These are phyloP conservation scores for Caenorhabditis plicata DNA, from an alignment of 2,888 invertebrate species.

Conservation along the genomic window DNA sequence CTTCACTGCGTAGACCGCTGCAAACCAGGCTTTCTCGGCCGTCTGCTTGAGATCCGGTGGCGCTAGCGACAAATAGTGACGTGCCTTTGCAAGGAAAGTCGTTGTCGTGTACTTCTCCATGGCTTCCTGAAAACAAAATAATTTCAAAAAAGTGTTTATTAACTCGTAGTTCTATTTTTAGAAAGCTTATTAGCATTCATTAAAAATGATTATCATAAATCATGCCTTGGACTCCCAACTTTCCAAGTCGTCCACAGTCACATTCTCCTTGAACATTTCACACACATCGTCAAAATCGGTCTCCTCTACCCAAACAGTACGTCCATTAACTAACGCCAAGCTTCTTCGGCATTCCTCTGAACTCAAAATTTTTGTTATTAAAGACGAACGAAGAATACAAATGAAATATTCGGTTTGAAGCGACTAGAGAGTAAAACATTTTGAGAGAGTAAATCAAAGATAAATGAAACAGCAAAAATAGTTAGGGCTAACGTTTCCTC, in stretches of 20 bases:
- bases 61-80: slow-evolving; percentile 11
- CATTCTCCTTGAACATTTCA: slow-evolving; percentile 10
- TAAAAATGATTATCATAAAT: slow-evolving; percentile 23
- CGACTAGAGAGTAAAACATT: no score
- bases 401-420: no score
- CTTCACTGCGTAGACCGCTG: slow-evolving; percentile 21
- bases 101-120: slow-evolving; percentile 18
- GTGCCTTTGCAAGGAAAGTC: slow-evolving; percentile 17
- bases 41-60: slow-evolving; percentile 19
- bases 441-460: no score
- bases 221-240: slow-evolving; percentile 15
- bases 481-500: no score
- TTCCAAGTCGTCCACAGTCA: slow-evolving; percentile 7
- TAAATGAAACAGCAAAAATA: no score
- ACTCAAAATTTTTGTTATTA: slow-evolving; percentile 21
- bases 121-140: slow-evolving; percentile 20
- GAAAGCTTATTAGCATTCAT: slow-evolving; percentile 26
- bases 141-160: slow-evolving; percentile 25
- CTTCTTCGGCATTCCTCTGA: slow-evolving; percentile 20
- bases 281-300: slow-evolving; percentile 7
- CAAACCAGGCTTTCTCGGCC: slow-evolving; percentile 18
- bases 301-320: slow-evolving; percentile 8
- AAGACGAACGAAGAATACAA: no score
- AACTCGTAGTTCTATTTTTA: slow-evolving; percentile 25
- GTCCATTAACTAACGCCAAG: slow-evolving; percentile 9